Percentiles rank a stretch among this genome's conserved stretches.
Conservation (phyloP, 2,797 vertebrate genomes). For the Platyrinchus mystaceus region DNA sequence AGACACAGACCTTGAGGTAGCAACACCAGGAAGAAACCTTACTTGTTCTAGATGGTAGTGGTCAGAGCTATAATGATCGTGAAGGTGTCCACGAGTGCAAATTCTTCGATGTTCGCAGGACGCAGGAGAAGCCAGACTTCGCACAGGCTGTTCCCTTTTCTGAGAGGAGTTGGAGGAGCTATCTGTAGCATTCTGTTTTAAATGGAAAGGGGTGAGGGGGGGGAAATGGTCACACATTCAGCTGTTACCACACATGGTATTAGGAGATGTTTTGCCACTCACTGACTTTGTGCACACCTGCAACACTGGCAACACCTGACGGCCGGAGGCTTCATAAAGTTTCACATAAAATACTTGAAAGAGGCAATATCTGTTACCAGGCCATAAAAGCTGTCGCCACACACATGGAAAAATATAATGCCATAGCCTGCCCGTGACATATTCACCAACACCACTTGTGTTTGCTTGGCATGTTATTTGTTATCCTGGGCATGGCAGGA, state of each 20-base stretch:
- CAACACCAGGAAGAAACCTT: conserved; percentile 21
- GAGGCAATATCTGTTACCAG: conserved; percentile 19
- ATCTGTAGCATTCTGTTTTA: conserved; percentile 90
- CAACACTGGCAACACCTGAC: background rate
- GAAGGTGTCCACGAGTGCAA: conserved; percentile 86
- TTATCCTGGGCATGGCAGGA: background rate
- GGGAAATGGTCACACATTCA: background rate
- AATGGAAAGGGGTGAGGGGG: background rate
- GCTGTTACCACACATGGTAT: background rate
- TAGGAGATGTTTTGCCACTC: background rate
- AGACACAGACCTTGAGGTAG: background rate
- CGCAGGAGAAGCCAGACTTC: conserved; percentile 87
- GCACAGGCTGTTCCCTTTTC: conserved; percentile 87
- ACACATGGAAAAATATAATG: conserved; percentile 6
- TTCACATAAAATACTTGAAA: conserved; percentile 1
- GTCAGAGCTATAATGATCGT: conserved; percentile 87
- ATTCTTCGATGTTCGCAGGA: conserved; percentile 88
- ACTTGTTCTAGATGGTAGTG: conserved; percentile 94
- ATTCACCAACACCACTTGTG: background rate
- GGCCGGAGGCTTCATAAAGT: background rate
- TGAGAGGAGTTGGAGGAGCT: conserved; percentile 98
- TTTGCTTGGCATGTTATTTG: background rate
- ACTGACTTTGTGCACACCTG: background rate
- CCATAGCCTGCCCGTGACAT: background rate
- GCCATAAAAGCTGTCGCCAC: conserved; percentile 18